Evolutionary conservation across 2,797 vertebrate genomes (phyloP), one percentile per base, ranked within the genome.

Genomic region (Geotrypetes seraphini): DNA sequence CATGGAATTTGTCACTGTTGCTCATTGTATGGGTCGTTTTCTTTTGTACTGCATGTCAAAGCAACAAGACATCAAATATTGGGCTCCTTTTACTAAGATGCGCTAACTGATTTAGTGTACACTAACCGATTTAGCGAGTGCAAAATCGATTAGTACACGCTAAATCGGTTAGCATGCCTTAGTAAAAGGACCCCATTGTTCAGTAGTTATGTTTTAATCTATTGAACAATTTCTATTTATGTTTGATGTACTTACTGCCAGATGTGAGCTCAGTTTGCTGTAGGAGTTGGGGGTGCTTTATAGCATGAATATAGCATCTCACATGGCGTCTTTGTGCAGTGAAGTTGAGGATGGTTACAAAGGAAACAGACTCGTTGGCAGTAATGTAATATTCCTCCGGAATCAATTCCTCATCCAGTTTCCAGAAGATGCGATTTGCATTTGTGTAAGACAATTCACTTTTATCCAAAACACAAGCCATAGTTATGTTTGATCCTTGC

Each of bases 161-260:
- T n/a, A n/a, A n/a, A n/a, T n/a, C n/a, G n/a, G n/a, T n/a, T n/a
- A n/a, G n/a, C n/a, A n/a, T n/a, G n/a, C n/a, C n/a, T n/a, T n/a
- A n/a, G n/a, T n/a, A n/a, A n/a, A n/a, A n/a, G n/a, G n/a, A n/a
- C n/a, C n/a, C n/a, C n/a, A n/a, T n/a, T n/a, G n/a, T n/a, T n/a
- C n/a, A n/a, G n/a, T n/a, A n/a, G n/a, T n/a, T n/a, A n/a, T n/a
- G n/a, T n/a, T n/a, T n/a, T n/a, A n/a, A n/a, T n/a, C n/a, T n/a
- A n/a, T n/a, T n/a, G n/a, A n/a, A n/a, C n/a, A n/a, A n/a, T n/a
- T n/a, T n/a, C n/a, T n/a, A n/a, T n/a, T n/a, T n/a, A n/a, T n/a
- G n/a, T n/a, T n/a, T 7, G 10, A 21, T 35, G 10, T 53, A 68
- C 67, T 73, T 63, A 75, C 71, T 64, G 12, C 63, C 71, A 43